A percentile compares a stretch with the other conserved stretches of the same genome.
Conservation (phyloP, 2,113 vertebrate species). For the Ptilonorhynchus violaceus region DNA sequence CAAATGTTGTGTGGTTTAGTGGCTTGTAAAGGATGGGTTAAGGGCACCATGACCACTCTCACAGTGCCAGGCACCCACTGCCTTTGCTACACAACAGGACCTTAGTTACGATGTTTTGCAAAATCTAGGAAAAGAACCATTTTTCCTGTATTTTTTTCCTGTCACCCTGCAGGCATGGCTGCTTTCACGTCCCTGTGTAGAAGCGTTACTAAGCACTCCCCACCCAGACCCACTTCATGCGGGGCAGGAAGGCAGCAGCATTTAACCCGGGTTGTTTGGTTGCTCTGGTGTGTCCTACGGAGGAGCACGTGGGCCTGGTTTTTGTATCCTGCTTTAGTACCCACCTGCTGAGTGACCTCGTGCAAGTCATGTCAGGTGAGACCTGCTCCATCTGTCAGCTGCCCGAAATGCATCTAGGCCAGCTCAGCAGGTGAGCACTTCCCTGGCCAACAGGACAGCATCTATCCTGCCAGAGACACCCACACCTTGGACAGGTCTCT, state of each 20-base stretch:
- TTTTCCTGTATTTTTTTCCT: background rate
- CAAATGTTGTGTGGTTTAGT: background rate
- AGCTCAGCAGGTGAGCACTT: background rate
- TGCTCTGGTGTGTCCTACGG: background rate
- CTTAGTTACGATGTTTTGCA: background rate
- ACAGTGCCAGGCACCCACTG: background rate
- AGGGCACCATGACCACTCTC: background rate
- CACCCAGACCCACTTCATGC: background rate
- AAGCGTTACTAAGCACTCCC: background rate
- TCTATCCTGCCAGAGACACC: background rate
- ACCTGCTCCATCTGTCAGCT: background rate
- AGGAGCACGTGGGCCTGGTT: background rate
- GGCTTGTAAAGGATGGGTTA: background rate
- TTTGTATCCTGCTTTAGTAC: background rate
- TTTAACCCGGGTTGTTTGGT: background rate
- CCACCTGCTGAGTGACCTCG: background rate
- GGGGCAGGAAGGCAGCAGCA: fast-evolving
- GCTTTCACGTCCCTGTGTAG: background rate
- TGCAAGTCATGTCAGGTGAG: background rate
- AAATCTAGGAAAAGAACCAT: background rate
- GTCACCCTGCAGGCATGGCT: background rate
- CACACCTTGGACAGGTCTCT: background rate
- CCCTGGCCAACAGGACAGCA: background rate
- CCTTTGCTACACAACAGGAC: background rate
- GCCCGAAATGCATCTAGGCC: background rate